phyloP scores from a whole-genome alignment of 2,797 vertebrate species.

The Poecilia gillii region DNA sequence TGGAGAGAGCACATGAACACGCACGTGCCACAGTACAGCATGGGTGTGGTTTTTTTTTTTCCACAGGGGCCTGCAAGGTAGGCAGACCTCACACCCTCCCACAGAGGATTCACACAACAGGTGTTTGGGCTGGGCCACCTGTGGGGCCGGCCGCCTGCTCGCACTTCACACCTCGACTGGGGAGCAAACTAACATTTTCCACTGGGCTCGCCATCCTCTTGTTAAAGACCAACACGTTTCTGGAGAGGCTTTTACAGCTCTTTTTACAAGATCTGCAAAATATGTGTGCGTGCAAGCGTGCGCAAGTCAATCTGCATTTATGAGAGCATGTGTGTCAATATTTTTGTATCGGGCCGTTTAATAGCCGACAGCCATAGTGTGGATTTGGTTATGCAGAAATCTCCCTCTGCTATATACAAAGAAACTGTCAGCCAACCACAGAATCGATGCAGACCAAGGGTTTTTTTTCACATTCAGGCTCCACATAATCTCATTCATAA shows the following conservation, averaged over 20 bases:
- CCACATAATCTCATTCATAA: conserved; percentile 82
- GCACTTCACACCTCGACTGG: conserved; percentile 76
- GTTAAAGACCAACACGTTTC: conserved; percentile 74
- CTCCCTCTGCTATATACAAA: conserved; percentile 73
- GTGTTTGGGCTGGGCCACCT: conserved; percentile 82
- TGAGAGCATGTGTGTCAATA: conserved; percentile 68
- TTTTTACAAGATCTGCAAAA: conserved; percentile 76
- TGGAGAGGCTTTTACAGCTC: conserved; percentile 71
- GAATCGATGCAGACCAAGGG: conserved; percentile 67
- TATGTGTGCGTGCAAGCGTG: conserved; percentile 61
- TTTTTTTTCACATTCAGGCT: conserved; percentile 63
- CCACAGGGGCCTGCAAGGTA: conserved; percentile 67
- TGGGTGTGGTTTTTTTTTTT: conserved; percentile 71
- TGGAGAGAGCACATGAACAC: conserved; percentile 44
- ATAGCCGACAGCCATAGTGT: conserved; percentile 76
- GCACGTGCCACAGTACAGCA: conserved; percentile 53
- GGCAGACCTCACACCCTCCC: conserved; percentile 71
- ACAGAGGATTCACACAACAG: conserved; percentile 83
- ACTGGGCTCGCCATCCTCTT: conserved; percentile 80
- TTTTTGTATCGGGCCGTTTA: conserved; percentile 75
- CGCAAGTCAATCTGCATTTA: conserved; percentile 68
- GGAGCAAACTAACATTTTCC: conserved; percentile 83
- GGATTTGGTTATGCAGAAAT: conserved; percentile 81
- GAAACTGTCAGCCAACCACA: conserved; percentile 73
- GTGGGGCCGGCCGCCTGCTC: conserved; percentile 80